Evolutionary conservation across 1,140 invertebrate genomes (phyloP), one percentile per base, ranked within the genome.

Genomic region (Tetramorium alpestre): DNA sequence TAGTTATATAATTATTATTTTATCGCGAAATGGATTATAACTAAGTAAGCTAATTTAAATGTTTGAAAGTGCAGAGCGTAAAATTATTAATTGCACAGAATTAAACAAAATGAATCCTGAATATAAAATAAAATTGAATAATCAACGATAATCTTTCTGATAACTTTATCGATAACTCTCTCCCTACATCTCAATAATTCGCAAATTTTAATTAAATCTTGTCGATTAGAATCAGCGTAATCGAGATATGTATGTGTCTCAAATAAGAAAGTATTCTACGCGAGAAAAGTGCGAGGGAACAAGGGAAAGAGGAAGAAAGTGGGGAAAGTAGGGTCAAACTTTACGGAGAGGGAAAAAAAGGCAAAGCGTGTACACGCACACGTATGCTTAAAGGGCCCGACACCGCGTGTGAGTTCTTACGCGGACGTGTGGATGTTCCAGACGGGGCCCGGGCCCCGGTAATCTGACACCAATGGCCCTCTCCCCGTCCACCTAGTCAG

Each of bases 401-500:
- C 86, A 88, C 88, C 84, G 91, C 89, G 88, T 92, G 77, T 82
- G 91, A 92, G 73, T 78, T 67, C 51, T 67, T 62, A 64, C 70
- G 41, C 33, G 44, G 41, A 85, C 41, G 90, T 92, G 91, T 92
- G 85, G 90, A 88, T 88, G 90, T 91, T 87, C 89, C 91, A 88
- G 77, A 88, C 90, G 88, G 87, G 90, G 87, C 89, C 88, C 88
- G 89, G 90, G 84, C 87, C 89, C 90, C 80, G 89, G 86, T 92
- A 93, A 93, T 90, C 89, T 87, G 92, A 93, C 90, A 93, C 93
- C 73, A 62, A 73, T 87, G 75, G 87, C 64, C 80, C 80, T 91
- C 90, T 64, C 56, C 65, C n/a, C 18, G 10, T n/a, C 73, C 81
- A 85, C 89, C 87, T 87, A 92, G 92, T 90, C 92, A 70, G 87